Evolutionary conservation across 2,113 vertebrate species (phyloP).

Genomic region (Nesogale talazaci): DNA sequence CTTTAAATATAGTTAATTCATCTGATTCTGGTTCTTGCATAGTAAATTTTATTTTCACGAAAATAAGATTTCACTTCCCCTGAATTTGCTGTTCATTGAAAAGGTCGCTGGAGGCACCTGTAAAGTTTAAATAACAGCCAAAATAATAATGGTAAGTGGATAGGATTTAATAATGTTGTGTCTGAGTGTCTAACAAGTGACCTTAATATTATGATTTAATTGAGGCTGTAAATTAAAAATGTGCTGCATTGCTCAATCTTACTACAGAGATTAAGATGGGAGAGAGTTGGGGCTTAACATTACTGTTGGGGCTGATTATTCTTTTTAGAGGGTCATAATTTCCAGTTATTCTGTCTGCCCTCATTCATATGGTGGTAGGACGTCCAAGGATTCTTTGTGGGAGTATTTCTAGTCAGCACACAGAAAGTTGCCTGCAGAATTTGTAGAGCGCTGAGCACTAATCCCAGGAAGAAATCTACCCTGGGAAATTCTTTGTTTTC

Average conservation of each 20-base stretch:
- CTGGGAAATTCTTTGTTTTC: neutral
- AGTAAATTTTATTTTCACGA: constrained; percentile 62
- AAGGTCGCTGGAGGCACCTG: constrained; percentile 42
- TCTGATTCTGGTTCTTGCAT: constrained; percentile 41
- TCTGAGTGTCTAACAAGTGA: constrained; percentile 61
- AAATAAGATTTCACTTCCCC: constrained; percentile 59
- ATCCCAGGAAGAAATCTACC: neutral
- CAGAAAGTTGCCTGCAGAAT: neutral
- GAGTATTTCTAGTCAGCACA: neutral
- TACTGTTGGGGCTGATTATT: constrained; percentile 1
- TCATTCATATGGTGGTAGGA: constrained; percentile 33
- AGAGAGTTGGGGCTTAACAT: constrained; percentile 26
- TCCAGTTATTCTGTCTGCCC: neutral
- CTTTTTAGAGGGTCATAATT: neutral
- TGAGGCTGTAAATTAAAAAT: constrained; percentile 63
- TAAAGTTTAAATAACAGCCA: constrained; percentile 55
- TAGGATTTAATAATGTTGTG: constrained; percentile 64
- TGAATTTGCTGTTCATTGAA: constrained; percentile 36
- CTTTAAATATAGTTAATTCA: constrained; percentile 1
- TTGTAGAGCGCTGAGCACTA: neutral
- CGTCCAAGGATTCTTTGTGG: constrained; percentile 16
- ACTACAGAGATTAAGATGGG: constrained; percentile 8
- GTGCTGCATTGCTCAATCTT: neutral
- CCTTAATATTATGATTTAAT: constrained; percentile 64
- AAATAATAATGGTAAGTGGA: constrained; percentile 53